Conservation (phyloP, 2,888 invertebrate genomes). For the Thecophora atra region DNA sequence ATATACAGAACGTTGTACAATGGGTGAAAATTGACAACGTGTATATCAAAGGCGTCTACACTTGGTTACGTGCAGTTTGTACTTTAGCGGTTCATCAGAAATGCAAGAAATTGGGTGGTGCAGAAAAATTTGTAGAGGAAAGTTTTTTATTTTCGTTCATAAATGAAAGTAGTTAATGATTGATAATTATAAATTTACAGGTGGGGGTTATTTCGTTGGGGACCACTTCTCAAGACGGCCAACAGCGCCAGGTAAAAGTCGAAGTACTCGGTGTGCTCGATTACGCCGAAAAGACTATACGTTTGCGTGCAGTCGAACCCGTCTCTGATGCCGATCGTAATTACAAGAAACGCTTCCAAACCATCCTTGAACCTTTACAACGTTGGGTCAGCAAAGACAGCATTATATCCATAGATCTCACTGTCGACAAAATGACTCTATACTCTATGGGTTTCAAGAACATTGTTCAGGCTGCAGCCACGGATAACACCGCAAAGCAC, state of each 20-base stretch:
- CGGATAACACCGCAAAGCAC: conserved; percentile 67
- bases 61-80: conserved; percentile 79
- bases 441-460: conserved; percentile 81
- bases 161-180: neutral
- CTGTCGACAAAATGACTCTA: conserved; percentile 83
- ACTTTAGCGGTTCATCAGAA: conserved; percentile 84
- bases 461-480: conserved; percentile 73
- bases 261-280: conserved; percentile 88
- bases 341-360: conserved; percentile 82
- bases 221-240: conserved; percentile 82
- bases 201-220: conserved; percentile 88
- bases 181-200: conserved; percentile 42
- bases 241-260: conserved; percentile 83
- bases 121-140: conserved; percentile 74
- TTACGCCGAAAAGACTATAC: conserved; percentile 75
- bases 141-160: conserved; percentile 17
- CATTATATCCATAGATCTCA: conserved; percentile 81
- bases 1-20: conserved; percentile 85
- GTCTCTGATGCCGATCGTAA: conserved; percentile 80
- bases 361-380: conserved; percentile 81
- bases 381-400: conserved; percentile 84
- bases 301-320: conserved; percentile 85
- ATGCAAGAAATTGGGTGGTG: conserved; percentile 77
- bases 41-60: conserved; percentile 75
- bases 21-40: conserved; percentile 85